Evolutionary conservation across 2,888 invertebrate genomes (phyloP).

Genomic region (Corythucha ciliata): DNA sequence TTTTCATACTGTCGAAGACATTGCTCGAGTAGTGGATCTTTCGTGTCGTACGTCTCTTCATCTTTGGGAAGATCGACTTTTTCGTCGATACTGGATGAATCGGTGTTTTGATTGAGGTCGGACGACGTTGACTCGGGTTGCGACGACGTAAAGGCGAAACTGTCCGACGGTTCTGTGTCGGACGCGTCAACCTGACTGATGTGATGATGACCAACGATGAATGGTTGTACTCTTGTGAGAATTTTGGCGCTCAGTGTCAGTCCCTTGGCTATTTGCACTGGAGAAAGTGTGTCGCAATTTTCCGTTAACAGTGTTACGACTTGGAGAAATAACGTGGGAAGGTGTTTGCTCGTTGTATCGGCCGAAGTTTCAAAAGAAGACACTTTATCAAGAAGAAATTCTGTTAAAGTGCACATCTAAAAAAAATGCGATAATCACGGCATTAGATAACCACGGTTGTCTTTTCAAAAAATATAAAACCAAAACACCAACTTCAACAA

Average conservation of each 20-base stretch:
- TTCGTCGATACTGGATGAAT: conserved; percentile 26
- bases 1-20: conserved; percentile 50
- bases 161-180: conserved; percentile 21
- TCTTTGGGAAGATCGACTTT: conserved; percentile 21
- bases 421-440: conserved; percentile 33
- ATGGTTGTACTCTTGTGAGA: conserved; percentile 62
- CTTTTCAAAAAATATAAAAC: neutral
- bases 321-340: conserved; percentile 64
- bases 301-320: conserved; percentile 52
- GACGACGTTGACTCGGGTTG: conserved; percentile 16
- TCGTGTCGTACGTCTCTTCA: neutral
- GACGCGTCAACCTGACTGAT: conserved; percentile 10
- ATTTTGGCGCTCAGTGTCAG: conserved; percentile 63
- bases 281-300: conserved; percentile 48
- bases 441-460: neutral
- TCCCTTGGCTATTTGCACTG: conserved; percentile 55
- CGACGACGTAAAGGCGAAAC: conserved; percentile 7
- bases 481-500: conserved; percentile 39
- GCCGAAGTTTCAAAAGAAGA: conserved; percentile 60
- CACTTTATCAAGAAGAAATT: conserved; percentile 65
- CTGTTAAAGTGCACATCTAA: conserved; percentile 62
- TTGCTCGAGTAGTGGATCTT: conserved; percentile 43
- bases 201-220: conserved; percentile 29
- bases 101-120: conserved; percentile 17
- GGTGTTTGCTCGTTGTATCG: conserved; percentile 65